phyloP scores from a whole-genome alignment of 1,140 invertebrate genomes.

The Melanaphis sacchari region DNA sequence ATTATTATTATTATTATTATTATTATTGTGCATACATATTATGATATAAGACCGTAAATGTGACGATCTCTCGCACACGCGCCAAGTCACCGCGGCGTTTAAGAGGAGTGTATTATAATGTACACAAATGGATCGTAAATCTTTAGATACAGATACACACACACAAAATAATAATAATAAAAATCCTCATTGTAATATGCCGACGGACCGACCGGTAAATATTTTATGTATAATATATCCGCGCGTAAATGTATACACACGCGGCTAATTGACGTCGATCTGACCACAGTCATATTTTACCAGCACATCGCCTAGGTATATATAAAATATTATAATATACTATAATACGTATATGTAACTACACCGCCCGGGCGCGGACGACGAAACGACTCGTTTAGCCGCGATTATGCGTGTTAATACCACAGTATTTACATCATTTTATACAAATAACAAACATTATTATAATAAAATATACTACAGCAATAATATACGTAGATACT shows the following conservation, averaged over 20 bases:
- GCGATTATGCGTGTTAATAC: background rate
- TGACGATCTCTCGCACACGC: background rate
- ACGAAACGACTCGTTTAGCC: background rate
- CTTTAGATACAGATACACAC: background rate
- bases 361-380: background rate
- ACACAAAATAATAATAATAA: slow-evolving; percentile 15
- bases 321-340: background rate
- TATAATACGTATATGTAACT: background rate
- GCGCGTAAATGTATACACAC: background rate
- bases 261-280: slow-evolving; percentile 26
- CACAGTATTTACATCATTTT: background rate
- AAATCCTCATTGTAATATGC: background rate
- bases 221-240: background rate
- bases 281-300: slow-evolving; percentile 19
- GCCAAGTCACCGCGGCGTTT: background rate
- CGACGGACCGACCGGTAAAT: background rate
- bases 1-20: slow-evolving; percentile 9
- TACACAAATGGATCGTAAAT: background rate
- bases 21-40: background rate
- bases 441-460: background rate
- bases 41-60: background rate
- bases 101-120: background rate
- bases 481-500: background rate
- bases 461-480: background rate
- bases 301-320: background rate